A percentile compares a stretch with the other conserved stretches of the same genome.
Conservation (phyloP, 2,888 invertebrate species). For the Malachius bipustulatus region DNA sequence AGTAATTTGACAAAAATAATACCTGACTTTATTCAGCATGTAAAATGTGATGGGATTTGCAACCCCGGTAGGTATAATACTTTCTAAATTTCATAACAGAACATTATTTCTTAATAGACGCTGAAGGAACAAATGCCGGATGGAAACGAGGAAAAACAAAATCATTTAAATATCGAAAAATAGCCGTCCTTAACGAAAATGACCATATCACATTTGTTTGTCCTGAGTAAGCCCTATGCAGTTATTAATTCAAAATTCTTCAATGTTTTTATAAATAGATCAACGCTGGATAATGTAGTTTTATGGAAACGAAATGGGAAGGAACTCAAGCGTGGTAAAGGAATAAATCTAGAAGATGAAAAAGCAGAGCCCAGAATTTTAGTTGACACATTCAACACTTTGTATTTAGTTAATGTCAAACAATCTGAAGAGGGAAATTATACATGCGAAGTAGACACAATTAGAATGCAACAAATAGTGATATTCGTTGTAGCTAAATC, state of each 20-base stretch:
- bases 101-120: constrained; percentile 26
- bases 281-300: constrained; percentile 38
- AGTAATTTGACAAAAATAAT: constrained; percentile 38
- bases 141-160: constrained; percentile 36
- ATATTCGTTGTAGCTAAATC: constrained; percentile 42
- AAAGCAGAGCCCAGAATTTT: constrained; percentile 39
- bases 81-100: constrained; percentile 5
- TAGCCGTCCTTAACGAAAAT: constrained; percentile 41
- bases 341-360: constrained; percentile 23
- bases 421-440: constrained; percentile 56
- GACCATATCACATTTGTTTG: constrained; percentile 44
- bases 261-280: constrained; percentile 27
- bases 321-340: constrained; percentile 36
- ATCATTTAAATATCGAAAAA: constrained; percentile 40
- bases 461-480: constrained; percentile 41
- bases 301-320: constrained; percentile 45
- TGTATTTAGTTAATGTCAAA: constrained; percentile 47
- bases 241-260: constrained; percentile 5
- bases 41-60: constrained; percentile 34
- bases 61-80: constrained; percentile 25
- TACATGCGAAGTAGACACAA: constrained; percentile 52
- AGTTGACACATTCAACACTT: constrained; percentile 44
- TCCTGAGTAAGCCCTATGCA: constrained; percentile 37
- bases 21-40: constrained; percentile 39
- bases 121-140: constrained; percentile 31